Evolutionary conservation across 2,888 invertebrate species (phyloP), one percentile per base, ranked within the genome.

Genomic region (Synanthedon vespiformis): DNA sequence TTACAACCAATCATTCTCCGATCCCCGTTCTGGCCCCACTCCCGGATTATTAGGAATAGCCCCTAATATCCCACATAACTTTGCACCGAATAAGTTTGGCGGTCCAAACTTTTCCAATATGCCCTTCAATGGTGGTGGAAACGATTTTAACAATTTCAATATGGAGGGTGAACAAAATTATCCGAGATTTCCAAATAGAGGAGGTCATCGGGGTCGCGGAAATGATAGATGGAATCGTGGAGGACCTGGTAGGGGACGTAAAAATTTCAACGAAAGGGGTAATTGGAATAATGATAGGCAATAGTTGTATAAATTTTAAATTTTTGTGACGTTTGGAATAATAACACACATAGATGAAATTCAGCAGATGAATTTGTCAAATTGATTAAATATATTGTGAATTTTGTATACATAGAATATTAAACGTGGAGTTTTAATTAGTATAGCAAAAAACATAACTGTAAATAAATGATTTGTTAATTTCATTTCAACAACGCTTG

Each of bases 11-110:
- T 58, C 78, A 16, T 74, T 86, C 65, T 69, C 81, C n/a, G 87
- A 89, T 60, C 83, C 86, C 27, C 76, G 88, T 44, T 83, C 80
- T 40, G 83, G 89, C 51, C 78, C 88, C 55, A 63, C 88, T 62
- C 90, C 90, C 0, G 90, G 90, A 1, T 67, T 91, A 34, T 72
- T 91, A 59, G 90, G 90, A 11, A 88, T 90, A 65, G 87, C 89
- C 48, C 89, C 89, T 34, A 88, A 87, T 56, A 81, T 88, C 48
- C 88, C 88, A 8, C 89, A 88, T 62, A 88, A 85, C 64, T 86
- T 82, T 56, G 85, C 82, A 65, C 74, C 70, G 54, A 71, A 68
- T 53, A 77, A 76, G 55, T 85, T 77, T 61, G 77, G 77, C 52
- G 77, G 73, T 14, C 77, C 80, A 22, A 81, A 80, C 63, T 87